Base-by-base conservation (phyloP, 2,797 vertebrate genomes). In the Enteromius fasciolatus region DNA sequence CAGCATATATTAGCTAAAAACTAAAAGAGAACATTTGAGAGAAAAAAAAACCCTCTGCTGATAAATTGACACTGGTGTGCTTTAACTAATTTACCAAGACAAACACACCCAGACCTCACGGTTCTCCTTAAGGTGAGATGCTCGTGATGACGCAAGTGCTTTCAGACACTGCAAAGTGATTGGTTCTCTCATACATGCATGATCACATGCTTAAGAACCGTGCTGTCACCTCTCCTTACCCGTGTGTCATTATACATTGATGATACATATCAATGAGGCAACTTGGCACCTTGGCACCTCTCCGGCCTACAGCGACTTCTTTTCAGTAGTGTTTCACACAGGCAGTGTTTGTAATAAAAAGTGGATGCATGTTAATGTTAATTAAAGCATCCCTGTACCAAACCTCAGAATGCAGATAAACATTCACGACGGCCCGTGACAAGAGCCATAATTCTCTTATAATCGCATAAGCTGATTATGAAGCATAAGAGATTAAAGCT, bases 191-290 rank as follows among this genome's bases (percentile, higher is more conserved):
- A 83, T 39, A 80, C 64, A 81, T 73, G 33, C 11, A 25, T 79
- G 69, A 25, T 39, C 69, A 64, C 57, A 52, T 31, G 39, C 63
- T 80, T 52, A 11, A 36, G 50, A 46, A 68, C 50, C 18, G 8
- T 31, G 39, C 54, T 5, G 39, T 81, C 52, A 79, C 72, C 72
- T 82, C 64, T 77, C 59, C 76, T 86, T 84, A 82, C 72, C 82
- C 69, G 82, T 82, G 84, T 80, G 81, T 82, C 84, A 86, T 87
- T 87, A 86, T 52, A 86, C 82, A 87, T 87, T 87, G 67, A 87
- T 87, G 84, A 86, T 86, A 78, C 84, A 86, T 87, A 78, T 74
- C 59, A 87, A 86, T 87, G 76, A 87, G 83, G 87, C 66, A 83
- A 78, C 76, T 80, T 54, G 46, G 84, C 72, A 82, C 76, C 76